These are phyloP conservation scores for Aspidoscelis tigris DNA, from an alignment of 2,113 vertebrate genomes.

Conservation along the genomic window DNA sequence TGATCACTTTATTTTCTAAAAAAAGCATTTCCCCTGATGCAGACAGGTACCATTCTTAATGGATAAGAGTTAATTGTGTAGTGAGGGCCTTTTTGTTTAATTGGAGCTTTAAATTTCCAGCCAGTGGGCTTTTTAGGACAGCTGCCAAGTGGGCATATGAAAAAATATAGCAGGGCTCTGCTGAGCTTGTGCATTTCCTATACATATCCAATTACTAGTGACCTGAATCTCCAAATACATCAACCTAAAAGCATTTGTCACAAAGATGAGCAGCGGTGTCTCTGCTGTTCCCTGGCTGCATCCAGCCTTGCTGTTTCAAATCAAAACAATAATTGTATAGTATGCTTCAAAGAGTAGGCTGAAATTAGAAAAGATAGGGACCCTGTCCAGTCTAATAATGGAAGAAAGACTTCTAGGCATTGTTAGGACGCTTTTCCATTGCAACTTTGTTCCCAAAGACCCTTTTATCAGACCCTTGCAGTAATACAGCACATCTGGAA, in stretches of 20 bases:
- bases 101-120: conserved; percentile 49
- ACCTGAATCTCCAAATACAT: conserved; percentile 57
- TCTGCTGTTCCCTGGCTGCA: not conserved
- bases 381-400: not conserved
- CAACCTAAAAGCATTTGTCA: conserved; percentile 40
- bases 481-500: conserved; percentile 3
- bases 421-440: conserved; percentile 9
- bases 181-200: conserved; percentile 55
- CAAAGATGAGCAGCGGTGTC: conserved; percentile 44
- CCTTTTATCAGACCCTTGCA: conserved; percentile 29
- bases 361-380: not conserved
- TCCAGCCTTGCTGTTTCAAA: not conserved
- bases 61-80: conserved; percentile 35
- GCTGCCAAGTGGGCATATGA: conserved; percentile 58
- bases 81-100: conserved; percentile 38
- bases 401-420: conserved; percentile 23
- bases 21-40: not conserved
- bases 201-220: conserved; percentile 66
- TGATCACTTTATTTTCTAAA: not conserved
- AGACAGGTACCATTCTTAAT: not conserved
- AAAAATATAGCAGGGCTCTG: conserved; percentile 58
- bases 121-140: conserved; percentile 47
- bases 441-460: conserved; percentile 14
- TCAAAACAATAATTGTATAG: conserved; percentile 32
- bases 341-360: not conserved